Conservation (phyloP, 2,113 vertebrate genomes). For the Trinectes maculatus region DNA sequence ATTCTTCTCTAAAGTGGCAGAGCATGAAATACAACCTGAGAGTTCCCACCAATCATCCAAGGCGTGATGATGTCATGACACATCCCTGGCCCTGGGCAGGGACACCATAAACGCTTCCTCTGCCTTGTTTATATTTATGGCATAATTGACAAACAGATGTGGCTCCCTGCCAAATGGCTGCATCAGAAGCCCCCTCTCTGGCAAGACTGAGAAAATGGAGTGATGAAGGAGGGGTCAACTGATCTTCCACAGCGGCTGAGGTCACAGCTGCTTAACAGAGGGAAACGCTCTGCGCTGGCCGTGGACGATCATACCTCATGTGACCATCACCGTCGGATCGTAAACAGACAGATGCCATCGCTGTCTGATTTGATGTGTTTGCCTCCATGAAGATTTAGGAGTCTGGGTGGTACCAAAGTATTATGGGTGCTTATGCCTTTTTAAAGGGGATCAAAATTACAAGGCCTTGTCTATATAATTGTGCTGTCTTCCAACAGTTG, state of each 20-base stretch:
- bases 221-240: conserved; percentile 17
- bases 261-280: conserved; percentile 24
- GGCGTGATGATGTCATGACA: conserved; percentile 77
- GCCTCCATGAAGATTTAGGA: not conserved
- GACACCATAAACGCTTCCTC: conserved; percentile 64
- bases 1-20: conserved; percentile 57
- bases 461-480: not conserved
- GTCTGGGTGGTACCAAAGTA: not conserved
- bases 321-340: conserved; percentile 16
- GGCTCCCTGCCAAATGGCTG: conserved; percentile 65
- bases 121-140: conserved; percentile 77
- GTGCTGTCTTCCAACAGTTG: not conserved
- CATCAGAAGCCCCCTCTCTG: conserved; percentile 55
- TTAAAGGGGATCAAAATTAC: not conserved
- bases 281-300: conserved; percentile 18
- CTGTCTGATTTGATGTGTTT: conserved; percentile 27
- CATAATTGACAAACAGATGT: conserved; percentile 73
- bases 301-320: conserved; percentile 9
- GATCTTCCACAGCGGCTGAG: conserved; percentile 36
- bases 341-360: conserved; percentile 1
- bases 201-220: conserved; percentile 52
- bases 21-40: conserved; percentile 70
- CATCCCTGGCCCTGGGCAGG: conserved; percentile 50
- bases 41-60: conserved; percentile 66
- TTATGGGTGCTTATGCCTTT: not conserved